Conservation (phyloP, 1,140 invertebrate species). For the Myzus persicae region DNA sequence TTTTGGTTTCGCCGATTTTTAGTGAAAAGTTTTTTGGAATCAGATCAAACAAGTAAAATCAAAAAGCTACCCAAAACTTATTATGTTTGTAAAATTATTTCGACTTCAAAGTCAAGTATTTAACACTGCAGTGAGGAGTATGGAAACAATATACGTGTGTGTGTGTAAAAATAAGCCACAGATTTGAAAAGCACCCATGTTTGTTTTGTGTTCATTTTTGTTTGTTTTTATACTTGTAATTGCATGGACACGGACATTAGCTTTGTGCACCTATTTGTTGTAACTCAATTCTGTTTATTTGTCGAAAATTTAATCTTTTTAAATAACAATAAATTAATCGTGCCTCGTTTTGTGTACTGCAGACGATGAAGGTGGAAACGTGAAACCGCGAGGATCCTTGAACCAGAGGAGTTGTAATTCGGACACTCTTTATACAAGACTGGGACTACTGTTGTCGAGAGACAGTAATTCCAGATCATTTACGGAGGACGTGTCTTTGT, state of each 20-base stretch:
- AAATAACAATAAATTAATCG: neutral
- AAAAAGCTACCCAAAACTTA: neutral
- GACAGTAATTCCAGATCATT: constrained; percentile 42
- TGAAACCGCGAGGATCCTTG: constrained; percentile 69
- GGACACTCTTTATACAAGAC: constrained; percentile 82
- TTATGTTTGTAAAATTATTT: neutral
- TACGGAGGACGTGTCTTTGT: constrained; percentile 24
- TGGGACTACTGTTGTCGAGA: constrained; percentile 76
- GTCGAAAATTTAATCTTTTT: neutral
- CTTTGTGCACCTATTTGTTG: constrained; percentile 17
- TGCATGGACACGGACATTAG: constrained; percentile 3
- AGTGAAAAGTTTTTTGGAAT: neutral
- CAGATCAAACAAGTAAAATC: neutral
- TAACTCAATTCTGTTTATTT: neutral
- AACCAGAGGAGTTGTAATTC: constrained; percentile 71
- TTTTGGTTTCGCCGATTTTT: neutral
- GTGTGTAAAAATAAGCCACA: neutral
- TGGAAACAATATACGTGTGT: neutral
- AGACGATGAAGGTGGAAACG: constrained; percentile 77
- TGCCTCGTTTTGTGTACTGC: constrained; percentile 62
- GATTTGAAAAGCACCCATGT: neutral
- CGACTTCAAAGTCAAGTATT: neutral
- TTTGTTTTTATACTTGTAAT: constrained; percentile 58
- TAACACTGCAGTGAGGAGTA: neutral
- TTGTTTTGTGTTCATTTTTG: neutral